phyloP scores from a whole-genome alignment of 2,113 vertebrate species.

The Diadophis punctatus region DNA sequence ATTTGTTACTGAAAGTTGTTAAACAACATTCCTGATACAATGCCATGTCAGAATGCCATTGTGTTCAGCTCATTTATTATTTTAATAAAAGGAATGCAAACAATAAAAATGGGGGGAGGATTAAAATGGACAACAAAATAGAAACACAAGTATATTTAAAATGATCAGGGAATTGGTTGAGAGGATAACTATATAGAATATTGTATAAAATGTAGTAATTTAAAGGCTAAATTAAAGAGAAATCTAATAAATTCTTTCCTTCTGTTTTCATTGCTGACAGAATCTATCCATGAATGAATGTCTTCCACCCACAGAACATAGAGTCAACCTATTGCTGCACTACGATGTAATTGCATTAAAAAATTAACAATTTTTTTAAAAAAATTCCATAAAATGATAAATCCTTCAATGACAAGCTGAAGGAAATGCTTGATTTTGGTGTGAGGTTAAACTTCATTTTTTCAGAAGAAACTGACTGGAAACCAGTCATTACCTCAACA shows the following conservation, averaged over 20 bases:
- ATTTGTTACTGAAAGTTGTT: background rate
- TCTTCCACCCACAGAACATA: background rate
- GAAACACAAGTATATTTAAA: background rate
- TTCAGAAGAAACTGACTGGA: background rate
- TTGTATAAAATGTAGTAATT: background rate
- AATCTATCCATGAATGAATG: background rate
- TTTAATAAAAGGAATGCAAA: background rate
- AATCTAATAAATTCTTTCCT: background rate
- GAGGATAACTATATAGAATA: background rate
- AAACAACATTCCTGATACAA: background rate
- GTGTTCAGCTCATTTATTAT: background rate
- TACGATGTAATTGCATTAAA: background rate
- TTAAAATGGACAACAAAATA: background rate
- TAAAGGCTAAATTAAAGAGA: background rate
- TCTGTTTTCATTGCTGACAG: background rate
- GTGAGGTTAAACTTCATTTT: background rate
- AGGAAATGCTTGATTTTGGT: background rate
- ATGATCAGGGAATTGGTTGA: background rate
- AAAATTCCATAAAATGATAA: no score
- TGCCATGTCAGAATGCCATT: background rate
- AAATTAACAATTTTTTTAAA: background rate
- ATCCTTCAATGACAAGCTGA: background rate
- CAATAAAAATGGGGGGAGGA: background rate
- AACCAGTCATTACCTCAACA: background rate
- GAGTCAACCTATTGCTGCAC: background rate